Conservation (phyloP, 2,797 vertebrate genomes). For the Sebastes umbrosus region DNA sequence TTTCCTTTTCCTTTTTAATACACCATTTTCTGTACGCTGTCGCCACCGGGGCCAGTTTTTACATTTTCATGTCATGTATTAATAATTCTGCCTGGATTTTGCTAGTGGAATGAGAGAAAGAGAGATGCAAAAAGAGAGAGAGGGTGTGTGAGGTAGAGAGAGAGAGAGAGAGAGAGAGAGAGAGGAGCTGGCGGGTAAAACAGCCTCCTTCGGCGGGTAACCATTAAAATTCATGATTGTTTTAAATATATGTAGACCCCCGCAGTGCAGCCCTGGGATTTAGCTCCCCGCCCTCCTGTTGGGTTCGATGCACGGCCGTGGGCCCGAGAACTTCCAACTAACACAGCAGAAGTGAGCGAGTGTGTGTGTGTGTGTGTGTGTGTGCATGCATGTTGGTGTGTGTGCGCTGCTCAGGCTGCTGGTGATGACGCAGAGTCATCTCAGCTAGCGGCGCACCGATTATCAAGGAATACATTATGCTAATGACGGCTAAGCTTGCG, state of each 20-base stretch:
- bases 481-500: conserved; percentile 40
- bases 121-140: conserved; percentile 32
- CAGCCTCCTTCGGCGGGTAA: conserved; percentile 49
- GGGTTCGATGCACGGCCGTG: conserved; percentile 48
- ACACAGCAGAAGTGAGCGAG: conserved; percentile 11
- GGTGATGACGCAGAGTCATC: conserved; percentile 27
- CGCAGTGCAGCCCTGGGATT: conserved; percentile 64
- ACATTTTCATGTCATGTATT: conserved; percentile 74
- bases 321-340: conserved; percentile 54
- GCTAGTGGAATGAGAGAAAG: conserved; percentile 50
- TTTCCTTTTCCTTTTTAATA: conserved; percentile 62
- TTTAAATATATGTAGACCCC: conserved; percentile 80
- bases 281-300: conserved; percentile 55
- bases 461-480: conserved; percentile 70
- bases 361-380: neutral
- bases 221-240: conserved; percentile 80
- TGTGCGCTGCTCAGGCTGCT: neutral
- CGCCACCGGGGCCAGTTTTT: conserved; percentile 66
- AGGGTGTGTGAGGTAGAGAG: neutral
- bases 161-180: neutral
- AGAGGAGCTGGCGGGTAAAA: conserved; percentile 43
- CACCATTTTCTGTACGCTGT: conserved; percentile 47
- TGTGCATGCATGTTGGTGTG: neutral
- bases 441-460: conserved; percentile 45
- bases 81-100: conserved; percentile 68